Base-by-base conservation (phyloP, 2,888 invertebrate species). In the Polietes domitor region DNA sequence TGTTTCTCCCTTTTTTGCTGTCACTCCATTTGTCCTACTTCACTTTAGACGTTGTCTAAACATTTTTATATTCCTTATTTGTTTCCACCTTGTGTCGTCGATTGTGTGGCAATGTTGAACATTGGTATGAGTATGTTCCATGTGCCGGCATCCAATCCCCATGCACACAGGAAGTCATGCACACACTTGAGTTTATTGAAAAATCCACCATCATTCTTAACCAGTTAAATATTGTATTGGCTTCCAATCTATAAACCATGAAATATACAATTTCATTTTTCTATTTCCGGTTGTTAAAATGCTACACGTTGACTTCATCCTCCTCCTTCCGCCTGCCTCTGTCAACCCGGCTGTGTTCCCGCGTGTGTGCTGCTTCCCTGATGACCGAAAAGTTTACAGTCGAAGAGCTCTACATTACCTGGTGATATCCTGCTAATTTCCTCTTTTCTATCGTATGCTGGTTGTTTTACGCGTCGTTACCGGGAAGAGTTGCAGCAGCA, bases 391-490 rank as follows among this genome's bases (percentile, higher is more conserved):
- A 95, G 95, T 86, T 94, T 96, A 83, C 95, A 95, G 88, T 93
- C 94, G 86, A 95, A 97, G 68, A 96, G 96, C 74, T 93, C 94
- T 72, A 97, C 97, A 86, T 93, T 98, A 80, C 98, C 98, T 1
- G 98, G 98, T n/a, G 98, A 99, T 90, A 96, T 98, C 74, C 93
- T 98, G 10, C 92, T 98, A 83, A 96, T 97, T 76, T 96, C 98
- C 9, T 98, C 98, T 9, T 98, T 98, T 92, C 96, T 98, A 77
- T 98, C 98, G 0, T 99, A 98, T 92, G 97, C 98, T 75, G 98
- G 98, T 24, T 98, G 98, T 91, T 99, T 99, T 92, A 97, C 97
- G 79, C 95, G 96, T 87, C 94, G 94, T 82, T 99, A 98, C 90
- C 94, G 98, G 73, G 91, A 94, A 71, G 96, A 97, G 88, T 94